Base-by-base conservation (phyloP, 2,888 invertebrate species). In the Philopedon plagiatum region DNA sequence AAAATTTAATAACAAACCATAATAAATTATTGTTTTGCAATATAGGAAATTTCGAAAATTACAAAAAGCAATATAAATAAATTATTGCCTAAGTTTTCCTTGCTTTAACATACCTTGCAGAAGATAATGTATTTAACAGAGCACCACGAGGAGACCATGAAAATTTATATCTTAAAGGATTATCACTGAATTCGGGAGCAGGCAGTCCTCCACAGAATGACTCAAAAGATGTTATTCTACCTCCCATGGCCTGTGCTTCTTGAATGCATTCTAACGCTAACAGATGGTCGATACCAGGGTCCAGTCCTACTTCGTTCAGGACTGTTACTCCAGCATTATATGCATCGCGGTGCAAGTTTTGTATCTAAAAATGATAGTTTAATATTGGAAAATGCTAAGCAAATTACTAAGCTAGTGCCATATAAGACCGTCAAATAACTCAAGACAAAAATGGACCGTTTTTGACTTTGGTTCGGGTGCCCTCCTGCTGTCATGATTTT, bases 151-250 rank as follows among this genome's bases (percentile, higher is more conserved):
- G 99, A 62, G 95, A 97, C 99, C 99, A 99, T 11, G 97, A 98
- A 86, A 97, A 97, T 83, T 97, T 97, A 85, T 97, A 97, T 32
- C 96, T 87, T 29, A 96, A 82, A 0, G 96, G 92, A 84, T 99
- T 98, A 82, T 94, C 93, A 2, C 98, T 98, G 83, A 92, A 93
- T 85, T 99, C 99, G 0, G 99, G 99, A 0, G 99, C 98, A 0
- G 99, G 99, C 23, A 99, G 86, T 69, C 99, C 94, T 76, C 99
- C 99, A 81, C 99, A 99, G 87, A 94, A 99, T 0, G 98, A 98
- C 0, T 97, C 92, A 82, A 98, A 99, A 0, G 98, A 98, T 73
- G 94, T 95, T 9, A 99, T 91, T 82, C 95, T 92, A 46, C 98
- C 99, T 2, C 98, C 99, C 54, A 91, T 91, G 72, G 90, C 91